These are phyloP conservation scores for Parascotia fuliginaria DNA, from an alignment of 2,888 invertebrate genomes.

Conservation along the genomic window DNA sequence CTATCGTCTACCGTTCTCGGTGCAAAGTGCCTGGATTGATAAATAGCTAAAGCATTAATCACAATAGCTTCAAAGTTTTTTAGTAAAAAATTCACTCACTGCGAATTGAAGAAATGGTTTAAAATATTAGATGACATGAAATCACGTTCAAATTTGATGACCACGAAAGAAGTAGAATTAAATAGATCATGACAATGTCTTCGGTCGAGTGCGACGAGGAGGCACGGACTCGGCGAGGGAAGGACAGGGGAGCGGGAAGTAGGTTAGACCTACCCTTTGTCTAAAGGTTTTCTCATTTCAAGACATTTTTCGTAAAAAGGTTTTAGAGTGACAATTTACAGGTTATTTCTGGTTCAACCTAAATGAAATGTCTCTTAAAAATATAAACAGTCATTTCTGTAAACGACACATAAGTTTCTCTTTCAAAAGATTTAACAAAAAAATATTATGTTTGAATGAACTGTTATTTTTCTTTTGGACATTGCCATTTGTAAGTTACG, in stretches of 20 bases:
- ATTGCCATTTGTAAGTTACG: too few relatives aligned
- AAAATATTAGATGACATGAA: too few relatives aligned
- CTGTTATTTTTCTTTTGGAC: background rate
- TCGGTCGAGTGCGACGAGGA: background rate
- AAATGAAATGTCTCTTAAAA: conserved; percentile 12
- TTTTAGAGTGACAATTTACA: conserved; percentile 36
- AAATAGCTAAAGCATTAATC: too few relatives aligned
- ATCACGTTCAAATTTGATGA: background rate
- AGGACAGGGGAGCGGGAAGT: background rate
- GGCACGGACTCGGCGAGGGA: background rate
- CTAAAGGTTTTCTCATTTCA: conserved; percentile 18
- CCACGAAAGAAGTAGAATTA: background rate
- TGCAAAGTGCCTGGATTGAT: too few relatives aligned
- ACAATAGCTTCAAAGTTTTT: too few relatives aligned
- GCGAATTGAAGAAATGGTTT: too few relatives aligned
- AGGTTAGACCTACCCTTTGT: conserved; percentile 16
- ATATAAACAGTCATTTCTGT: background rate
- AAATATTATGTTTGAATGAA: background rate
- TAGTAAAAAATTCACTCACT: too few relatives aligned
- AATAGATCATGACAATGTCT: background rate
- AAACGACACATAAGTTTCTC: background rate
- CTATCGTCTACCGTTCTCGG: too few relatives aligned
- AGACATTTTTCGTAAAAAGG: conserved; percentile 28
- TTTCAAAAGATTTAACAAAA: background rate
- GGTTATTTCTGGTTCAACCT: conserved; percentile 16